Percentiles rank a stretch among this genome's conserved stretches.
Evolutionary conservation across 2,113 vertebrate genomes (phyloP).

Genomic region (Halcyon malimbica): DNA sequence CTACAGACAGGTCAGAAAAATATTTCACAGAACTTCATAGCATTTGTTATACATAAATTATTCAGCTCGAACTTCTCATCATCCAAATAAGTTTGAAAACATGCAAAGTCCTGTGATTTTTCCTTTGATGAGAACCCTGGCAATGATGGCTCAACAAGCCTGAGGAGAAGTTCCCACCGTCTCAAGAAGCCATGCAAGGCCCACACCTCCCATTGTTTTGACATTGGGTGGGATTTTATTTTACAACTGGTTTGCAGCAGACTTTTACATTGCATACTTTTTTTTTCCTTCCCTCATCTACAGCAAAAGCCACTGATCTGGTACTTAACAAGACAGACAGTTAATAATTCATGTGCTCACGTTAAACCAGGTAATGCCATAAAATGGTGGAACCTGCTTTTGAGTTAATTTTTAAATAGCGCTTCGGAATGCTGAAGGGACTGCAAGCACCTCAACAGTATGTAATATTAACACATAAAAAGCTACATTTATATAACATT

Average conservation of each 20-base stretch:
- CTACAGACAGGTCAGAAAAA: neutral
- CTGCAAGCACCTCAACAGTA: constrained; percentile 71
- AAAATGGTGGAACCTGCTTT: constrained; percentile 74
- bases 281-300: constrained; percentile 67
- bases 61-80: constrained; percentile 48
- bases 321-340: constrained; percentile 79
- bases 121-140: constrained; percentile 40
- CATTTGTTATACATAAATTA: constrained; percentile 52
- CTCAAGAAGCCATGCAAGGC: constrained; percentile 32
- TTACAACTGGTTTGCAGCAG: constrained; percentile 63
- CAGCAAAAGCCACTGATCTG: constrained; percentile 82
- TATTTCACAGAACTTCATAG: neutral
- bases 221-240: neutral
- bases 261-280: constrained; percentile 81
- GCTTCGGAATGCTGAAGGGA: constrained; percentile 73
- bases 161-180: constrained; percentile 6
- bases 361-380: constrained; percentile 94
- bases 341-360: constrained; percentile 90
- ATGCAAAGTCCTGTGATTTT: neutral
- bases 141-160: constrained; percentile 29
- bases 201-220: neutral
- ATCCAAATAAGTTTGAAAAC: constrained; percentile 35
- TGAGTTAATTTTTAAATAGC: constrained; percentile 67
- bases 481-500: constrained; percentile 69
- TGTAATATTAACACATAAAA: constrained; percentile 84